These are phyloP conservation scores for Scotopteryx bipunctaria DNA, from an alignment of 2,888 invertebrate species.

Conservation along the genomic window DNA sequence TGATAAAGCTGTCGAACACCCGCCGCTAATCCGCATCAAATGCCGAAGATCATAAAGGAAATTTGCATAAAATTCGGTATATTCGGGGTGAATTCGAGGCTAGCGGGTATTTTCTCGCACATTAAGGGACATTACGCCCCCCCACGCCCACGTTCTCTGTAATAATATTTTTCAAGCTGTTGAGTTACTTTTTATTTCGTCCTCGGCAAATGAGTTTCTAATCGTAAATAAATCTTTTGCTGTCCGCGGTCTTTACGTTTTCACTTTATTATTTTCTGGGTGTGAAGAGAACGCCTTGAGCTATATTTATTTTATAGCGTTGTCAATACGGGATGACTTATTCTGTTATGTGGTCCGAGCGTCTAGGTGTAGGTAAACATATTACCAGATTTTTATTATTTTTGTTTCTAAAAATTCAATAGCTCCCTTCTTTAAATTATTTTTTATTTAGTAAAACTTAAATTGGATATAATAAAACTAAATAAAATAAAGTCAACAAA, in stretches of 20 bases:
- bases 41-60: constrained; percentile 61
- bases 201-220: constrained; percentile 74
- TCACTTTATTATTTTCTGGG: constrained; percentile 48
- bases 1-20: constrained; percentile 53
- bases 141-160: constrained; percentile 52
- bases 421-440: too few species aligned
- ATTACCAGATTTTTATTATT: too few species aligned
- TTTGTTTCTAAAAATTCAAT: too few species aligned
- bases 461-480: too few species aligned
- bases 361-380: too few species aligned
- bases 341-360: too few species aligned
- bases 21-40: constrained; percentile 61
- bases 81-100: constrained; percentile 61
- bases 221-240: constrained; percentile 72
- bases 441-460: too few species aligned
- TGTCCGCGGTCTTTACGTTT: constrained; percentile 47
- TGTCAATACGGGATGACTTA: too few species aligned
- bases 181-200: constrained; percentile 72
- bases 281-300: neutral
- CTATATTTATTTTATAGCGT: too few species aligned
- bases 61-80: constrained; percentile 70
- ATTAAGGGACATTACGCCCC: constrained; percentile 66
- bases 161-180: constrained; percentile 78
- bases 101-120: constrained; percentile 60
- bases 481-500: too few species aligned